Evolutionary conservation across 2,113 vertebrate genomes (phyloP).

Genomic region (Ovibos moschatus): DNA sequence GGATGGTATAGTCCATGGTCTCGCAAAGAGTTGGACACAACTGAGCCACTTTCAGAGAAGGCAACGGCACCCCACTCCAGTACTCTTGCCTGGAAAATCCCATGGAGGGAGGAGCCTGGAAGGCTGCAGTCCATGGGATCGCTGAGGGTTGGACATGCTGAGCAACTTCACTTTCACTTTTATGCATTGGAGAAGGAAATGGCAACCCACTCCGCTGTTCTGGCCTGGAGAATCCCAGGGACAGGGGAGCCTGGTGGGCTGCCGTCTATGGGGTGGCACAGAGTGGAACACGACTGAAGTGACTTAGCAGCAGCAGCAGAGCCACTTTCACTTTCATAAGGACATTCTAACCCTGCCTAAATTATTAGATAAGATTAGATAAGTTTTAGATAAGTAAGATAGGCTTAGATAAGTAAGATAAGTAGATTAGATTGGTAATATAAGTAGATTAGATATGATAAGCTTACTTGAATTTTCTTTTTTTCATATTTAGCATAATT

Average conservation of each 20-base stretch:
- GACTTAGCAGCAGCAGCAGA: too few species aligned
- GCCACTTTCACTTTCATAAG: too few species aligned
- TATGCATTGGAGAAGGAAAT: too few species aligned
- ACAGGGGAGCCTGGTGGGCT: fast-evolving
- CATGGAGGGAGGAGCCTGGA: too few species aligned
- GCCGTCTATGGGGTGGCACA: fast-evolving
- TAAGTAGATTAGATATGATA: neutral
- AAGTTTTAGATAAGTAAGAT: neutral
- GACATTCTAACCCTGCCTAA: neutral
- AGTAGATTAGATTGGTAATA: neutral
- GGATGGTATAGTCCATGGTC: neutral
- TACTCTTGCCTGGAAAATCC: too few species aligned
- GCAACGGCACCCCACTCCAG: too few species aligned
- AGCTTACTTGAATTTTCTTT: neutral
- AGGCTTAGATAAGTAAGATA: neutral
- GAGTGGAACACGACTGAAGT: fast-evolving
- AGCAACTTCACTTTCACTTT: too few species aligned
- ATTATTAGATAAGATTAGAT: neutral
- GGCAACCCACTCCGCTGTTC: too few species aligned
- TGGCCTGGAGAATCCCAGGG: too few species aligned
- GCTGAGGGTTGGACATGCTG: too few species aligned
- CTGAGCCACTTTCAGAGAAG: neutral
- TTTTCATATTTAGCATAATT: neutral
- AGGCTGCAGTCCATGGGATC: too few species aligned
- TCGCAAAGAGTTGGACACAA: neutral